A percentile compares a stretch with the other conserved stretches of the same genome.
These are phyloP conservation scores for Syngnathoides biaculeatus DNA, from an alignment of 2,113 vertebrate genomes.

Conservation along the genomic window DNA sequence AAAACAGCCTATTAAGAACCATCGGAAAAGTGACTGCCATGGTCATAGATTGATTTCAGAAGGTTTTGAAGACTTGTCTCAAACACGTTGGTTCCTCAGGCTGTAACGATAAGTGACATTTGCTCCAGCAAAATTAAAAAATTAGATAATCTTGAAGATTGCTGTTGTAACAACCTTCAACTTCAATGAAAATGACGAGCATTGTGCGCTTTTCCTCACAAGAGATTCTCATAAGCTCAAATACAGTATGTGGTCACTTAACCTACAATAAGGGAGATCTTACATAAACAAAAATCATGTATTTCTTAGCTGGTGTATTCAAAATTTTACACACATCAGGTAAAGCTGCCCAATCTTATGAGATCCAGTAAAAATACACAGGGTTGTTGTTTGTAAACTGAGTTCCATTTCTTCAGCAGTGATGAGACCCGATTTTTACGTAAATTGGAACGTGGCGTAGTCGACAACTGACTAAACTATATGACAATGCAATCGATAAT, in stretches of 20 bases:
- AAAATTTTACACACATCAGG: neutral
- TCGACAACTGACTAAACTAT: neutral
- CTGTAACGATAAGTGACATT: constrained; percentile 12
- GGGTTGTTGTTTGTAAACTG: neutral
- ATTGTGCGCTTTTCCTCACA: neutral
- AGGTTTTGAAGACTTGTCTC: constrained; percentile 31
- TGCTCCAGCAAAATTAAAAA: neutral
- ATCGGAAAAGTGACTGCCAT: constrained; percentile 52
- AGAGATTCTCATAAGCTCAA: neutral
- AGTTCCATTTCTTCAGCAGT: neutral
- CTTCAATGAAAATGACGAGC: neutral
- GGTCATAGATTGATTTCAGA: constrained; percentile 41
- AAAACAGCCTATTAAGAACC: constrained; percentile 51
- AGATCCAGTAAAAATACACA: neutral
- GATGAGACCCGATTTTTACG: neutral
- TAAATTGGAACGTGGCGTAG: neutral
- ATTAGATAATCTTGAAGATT: neutral
- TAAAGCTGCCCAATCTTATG: neutral
- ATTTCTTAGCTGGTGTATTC: neutral
- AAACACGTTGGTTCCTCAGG: constrained; percentile 24
- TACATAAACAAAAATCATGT: neutral
- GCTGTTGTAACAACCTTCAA: neutral
- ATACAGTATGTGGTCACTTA: neutral
- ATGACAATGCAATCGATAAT: neutral
- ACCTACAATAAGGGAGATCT: neutral